phyloP scores from a whole-genome alignment of 2,888 invertebrate genomes.

The Cheilosia variabilis region DNA sequence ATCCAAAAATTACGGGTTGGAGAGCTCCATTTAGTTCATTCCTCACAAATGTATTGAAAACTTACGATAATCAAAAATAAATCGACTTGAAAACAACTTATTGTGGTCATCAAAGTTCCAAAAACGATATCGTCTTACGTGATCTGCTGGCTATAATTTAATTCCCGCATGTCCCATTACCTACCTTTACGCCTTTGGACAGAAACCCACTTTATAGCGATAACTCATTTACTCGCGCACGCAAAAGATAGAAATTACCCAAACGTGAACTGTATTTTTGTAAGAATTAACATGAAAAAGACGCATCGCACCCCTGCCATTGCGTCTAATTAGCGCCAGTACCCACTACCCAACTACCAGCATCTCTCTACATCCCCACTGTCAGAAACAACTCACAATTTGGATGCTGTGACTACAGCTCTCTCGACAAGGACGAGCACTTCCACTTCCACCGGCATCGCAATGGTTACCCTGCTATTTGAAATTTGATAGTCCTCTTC shows the following conservation, averaged over 20 bases:
- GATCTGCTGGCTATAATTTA: neutral
- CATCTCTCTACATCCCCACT: constrained; percentile 4
- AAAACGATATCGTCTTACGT: too few relatives aligned
- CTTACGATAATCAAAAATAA: too few relatives aligned
- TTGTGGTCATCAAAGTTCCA: too few relatives aligned
- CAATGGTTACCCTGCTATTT: constrained; percentile 14
- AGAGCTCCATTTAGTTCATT: too few relatives aligned
- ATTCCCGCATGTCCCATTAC: neutral
- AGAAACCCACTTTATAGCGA: neutral
- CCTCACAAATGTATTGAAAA: too few relatives aligned
- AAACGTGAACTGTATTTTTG: constrained; percentile 46
- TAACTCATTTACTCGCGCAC: constrained; percentile 16
- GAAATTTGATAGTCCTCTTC: constrained; percentile 26
- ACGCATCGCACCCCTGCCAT: constrained; percentile 24
- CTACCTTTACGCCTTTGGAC: neutral
- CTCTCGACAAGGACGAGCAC: constrained; percentile 6
- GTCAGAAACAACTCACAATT: constrained; percentile 41
- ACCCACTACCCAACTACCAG: too few relatives aligned
- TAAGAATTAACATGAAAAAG: constrained; percentile 42
- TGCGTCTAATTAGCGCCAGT: constrained; percentile 36
- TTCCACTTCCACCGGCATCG: neutral
- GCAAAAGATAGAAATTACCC: constrained; percentile 27
- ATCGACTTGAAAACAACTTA: too few relatives aligned
- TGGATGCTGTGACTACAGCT: constrained; percentile 7
- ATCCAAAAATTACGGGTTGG: too few relatives aligned